Evolutionary conservation across 2,888 invertebrate genomes (phyloP).

Genomic region (Lypha dubia): DNA sequence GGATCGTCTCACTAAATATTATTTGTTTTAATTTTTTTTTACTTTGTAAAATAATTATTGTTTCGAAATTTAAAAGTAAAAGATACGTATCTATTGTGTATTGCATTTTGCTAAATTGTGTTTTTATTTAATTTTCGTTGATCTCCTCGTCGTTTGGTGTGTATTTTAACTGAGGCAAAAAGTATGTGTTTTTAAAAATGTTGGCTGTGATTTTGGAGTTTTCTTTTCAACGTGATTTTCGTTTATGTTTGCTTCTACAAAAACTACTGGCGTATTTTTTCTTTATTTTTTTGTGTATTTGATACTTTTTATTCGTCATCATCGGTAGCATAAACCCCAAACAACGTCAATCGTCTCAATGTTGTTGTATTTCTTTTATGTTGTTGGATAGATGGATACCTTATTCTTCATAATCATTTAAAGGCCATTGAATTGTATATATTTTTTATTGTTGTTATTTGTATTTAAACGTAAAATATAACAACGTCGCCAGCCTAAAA

Average conservation of each 20-base stretch:
- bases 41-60: conserved; percentile 30
- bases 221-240: conserved; percentile 62
- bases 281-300: conserved; percentile 36
- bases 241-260: conserved; percentile 53
- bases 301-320: conserved; percentile 50
- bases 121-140: conserved; percentile 10
- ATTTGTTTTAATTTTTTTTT: conserved; percentile 42
- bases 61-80: conserved; percentile 50
- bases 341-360: conserved; percentile 63
- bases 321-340: conserved; percentile 30
- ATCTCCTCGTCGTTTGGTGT: conserved; percentile 21
- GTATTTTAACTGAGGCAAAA: conserved; percentile 18
- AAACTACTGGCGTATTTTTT: conserved; percentile 37
- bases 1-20: conserved; percentile 37
- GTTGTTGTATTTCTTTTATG: conserved; percentile 29
- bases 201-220: conserved; percentile 66
- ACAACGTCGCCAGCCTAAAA: conserved; percentile 67
- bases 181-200: conserved; percentile 30
- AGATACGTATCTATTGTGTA: conserved; percentile 29
- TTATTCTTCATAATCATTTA: conserved; percentile 63
- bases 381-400: conserved; percentile 40
- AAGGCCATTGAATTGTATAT: conserved; percentile 64
- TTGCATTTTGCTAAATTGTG: conserved; percentile 4
- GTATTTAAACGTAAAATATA: conserved; percentile 62
- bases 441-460: conserved; percentile 43